A percentile compares a stretch with the other conserved stretches of the same genome.
These are phyloP conservation scores for Ptilorrhoa leucosticta DNA, from an alignment of 2,113 vertebrate genomes.

Conservation along the genomic window DNA sequence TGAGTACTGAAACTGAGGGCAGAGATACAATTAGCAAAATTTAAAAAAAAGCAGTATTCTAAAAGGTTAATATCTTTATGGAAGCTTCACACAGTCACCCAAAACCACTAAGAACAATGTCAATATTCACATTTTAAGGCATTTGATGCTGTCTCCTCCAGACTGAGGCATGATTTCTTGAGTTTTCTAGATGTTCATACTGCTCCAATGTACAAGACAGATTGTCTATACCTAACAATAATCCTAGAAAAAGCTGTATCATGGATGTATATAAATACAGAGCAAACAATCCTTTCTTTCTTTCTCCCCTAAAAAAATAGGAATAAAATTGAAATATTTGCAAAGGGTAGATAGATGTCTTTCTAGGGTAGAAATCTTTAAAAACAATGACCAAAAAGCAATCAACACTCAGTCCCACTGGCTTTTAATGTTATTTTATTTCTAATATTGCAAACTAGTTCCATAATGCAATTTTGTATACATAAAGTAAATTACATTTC, in stretches of 20 bases:
- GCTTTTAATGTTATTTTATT: not conserved
- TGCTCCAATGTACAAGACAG: fast-evolving
- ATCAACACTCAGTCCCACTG: not conserved
- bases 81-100: not conserved
- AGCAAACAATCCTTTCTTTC: not conserved
- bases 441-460: not conserved
- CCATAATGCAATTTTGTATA: not conserved
- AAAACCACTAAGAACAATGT: not conserved
- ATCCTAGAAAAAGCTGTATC: not conserved
- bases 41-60: not conserved
- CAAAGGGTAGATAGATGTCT: not conserved
- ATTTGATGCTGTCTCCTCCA: not conserved
- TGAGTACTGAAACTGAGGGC: not conserved
- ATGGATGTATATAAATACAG: not conserved
- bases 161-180: not conserved
- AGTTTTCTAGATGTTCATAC: not conserved
- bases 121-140: not conserved
- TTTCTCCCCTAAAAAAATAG: not conserved
- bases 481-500: not conserved
- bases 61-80: not conserved
- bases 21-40: not conserved
- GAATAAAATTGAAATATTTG: not conserved
- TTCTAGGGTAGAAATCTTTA: not conserved
- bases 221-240: not conserved
- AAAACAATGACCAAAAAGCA: not conserved